Percentiles rank a stretch among this genome's conserved stretches.
phyloP scores from a whole-genome alignment of 2,888 invertebrate species.

The Alloplasta piceator region DNA sequence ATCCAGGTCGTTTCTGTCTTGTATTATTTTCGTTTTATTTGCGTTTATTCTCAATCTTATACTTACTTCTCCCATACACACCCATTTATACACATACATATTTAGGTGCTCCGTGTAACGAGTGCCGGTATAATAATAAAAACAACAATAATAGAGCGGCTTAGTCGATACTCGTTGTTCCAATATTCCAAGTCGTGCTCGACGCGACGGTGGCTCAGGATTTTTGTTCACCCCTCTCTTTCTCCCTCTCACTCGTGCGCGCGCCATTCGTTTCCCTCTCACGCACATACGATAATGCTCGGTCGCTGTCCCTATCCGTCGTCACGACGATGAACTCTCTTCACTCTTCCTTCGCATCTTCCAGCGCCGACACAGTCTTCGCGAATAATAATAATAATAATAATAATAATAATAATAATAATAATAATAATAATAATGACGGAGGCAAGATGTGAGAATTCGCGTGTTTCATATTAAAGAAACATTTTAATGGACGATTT shows the following conservation, averaged over 20 bases:
- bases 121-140: conserved; percentile 50
- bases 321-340: conserved; percentile 49
- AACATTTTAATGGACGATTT: not conserved
- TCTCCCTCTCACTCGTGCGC: not conserved
- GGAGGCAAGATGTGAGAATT: not conserved
- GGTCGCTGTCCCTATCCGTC: conserved; percentile 51
- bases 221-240: conserved; percentile 15
- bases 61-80: not conserved
- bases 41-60: too few species aligned
- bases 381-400: not conserved
- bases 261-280: not conserved
- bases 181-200: conserved; percentile 37
- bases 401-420: too few species aligned
- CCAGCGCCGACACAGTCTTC: too few species aligned
- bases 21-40: too few species aligned
- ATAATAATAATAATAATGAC: too few species aligned
- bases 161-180: conserved; percentile 43
- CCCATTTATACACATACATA: conserved; percentile 20
- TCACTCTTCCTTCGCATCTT: not conserved
- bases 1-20: conserved; percentile 8
- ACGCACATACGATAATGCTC: conserved; percentile 16
- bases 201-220: not conserved
- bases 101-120: conserved; percentile 13
- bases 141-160: conserved; percentile 16
- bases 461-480: not conserved